These are phyloP conservation scores for Acanthisitta chloris DNA, from an alignment of 2,113 vertebrate genomes.

Conservation along the genomic window DNA sequence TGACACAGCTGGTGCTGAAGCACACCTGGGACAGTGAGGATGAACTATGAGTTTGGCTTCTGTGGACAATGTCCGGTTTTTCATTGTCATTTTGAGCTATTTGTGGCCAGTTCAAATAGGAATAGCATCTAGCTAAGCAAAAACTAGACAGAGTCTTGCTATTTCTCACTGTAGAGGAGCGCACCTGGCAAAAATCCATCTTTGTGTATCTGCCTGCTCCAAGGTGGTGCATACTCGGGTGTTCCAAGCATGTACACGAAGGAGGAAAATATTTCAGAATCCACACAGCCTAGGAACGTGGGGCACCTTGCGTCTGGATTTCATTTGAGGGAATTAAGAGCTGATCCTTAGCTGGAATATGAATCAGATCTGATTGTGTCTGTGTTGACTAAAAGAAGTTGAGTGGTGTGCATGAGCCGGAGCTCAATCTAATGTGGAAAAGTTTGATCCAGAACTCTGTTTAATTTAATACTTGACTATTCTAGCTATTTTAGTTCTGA, in stretches of 20 bases:
- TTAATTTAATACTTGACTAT: slow-evolving; percentile 58
- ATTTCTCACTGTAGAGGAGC: neutral
- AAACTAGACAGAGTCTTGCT: neutral
- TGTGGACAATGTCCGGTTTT: neutral
- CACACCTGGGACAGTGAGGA: rapidly evolving
- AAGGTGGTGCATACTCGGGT: rapidly evolving
- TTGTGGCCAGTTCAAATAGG: neutral
- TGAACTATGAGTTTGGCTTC: neutral
- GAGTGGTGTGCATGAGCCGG: neutral
- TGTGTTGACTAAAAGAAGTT: slow-evolving; percentile 42
- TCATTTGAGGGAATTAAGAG: slow-evolving; percentile 60
- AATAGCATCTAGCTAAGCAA: neutral
- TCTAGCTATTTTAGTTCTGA: slow-evolving; percentile 39
- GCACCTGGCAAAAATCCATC: neutral
- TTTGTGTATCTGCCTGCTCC: neutral
- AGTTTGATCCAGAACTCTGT: slow-evolving; percentile 53
- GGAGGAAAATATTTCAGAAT: slow-evolving; percentile 24
- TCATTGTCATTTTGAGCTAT: neutral
- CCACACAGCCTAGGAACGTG: neutral
- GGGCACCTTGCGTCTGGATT: slow-evolving; percentile 44
- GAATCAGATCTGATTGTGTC: slow-evolving; percentile 52
- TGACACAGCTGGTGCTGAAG: rapidly evolving
- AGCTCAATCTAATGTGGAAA: slow-evolving; percentile 55
- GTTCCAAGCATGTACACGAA: neutral
- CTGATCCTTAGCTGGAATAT: slow-evolving; percentile 55